Base-by-base conservation (phyloP, 2,888 invertebrate species). In the Heteromurus nitidus region DNA sequence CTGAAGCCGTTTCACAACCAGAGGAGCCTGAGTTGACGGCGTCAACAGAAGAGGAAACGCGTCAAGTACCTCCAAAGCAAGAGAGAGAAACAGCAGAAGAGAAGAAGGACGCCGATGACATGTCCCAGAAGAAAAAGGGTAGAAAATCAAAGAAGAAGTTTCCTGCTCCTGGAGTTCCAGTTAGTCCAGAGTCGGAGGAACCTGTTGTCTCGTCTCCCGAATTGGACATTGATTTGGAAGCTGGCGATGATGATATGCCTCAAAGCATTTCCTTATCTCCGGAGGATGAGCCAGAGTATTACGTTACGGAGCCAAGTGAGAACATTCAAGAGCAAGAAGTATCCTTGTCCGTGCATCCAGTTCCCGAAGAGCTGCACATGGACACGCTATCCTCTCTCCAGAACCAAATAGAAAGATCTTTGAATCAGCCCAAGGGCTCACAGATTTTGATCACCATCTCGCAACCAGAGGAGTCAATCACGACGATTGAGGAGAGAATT, bases 301-400 rank as follows among this genome's bases (percentile, higher is more conserved):
- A 24, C 18, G 22, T 76, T 1, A 44, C 42, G 3, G 76, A 76
- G 26, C 26, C 76, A 16, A 22, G n/a, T 18, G 76, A 67, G 9
- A 30, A 44, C 20, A 67, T 75, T 28, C 75, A 75, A 28, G 75
- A 75, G 24, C 76, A 76, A 44, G 76, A 76, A 42, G 68, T 76
- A 3, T 44, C 42, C 22, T 18, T 76, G n/a, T 65, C 53, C 1
- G 76, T 76, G 0, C 76, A 76, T 3, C 68, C 76, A 5, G 44
- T 58, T 9, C 67, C 76, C 7, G 76, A 76, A 11, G 76, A 76
- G 30, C 36, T 76, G 28, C 76, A 76, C n/a, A 67, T 76, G 67
- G 76, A 76, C 53, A 64, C 55, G 2, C 20, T 76, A 28, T 36
- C 22, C 3, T 28, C 42, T 55, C 47, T 76, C 0, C 76, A 76